phyloP scores from a whole-genome alignment of 2,113 vertebrate genomes.

The Oncorhynchus kisutch region DNA sequence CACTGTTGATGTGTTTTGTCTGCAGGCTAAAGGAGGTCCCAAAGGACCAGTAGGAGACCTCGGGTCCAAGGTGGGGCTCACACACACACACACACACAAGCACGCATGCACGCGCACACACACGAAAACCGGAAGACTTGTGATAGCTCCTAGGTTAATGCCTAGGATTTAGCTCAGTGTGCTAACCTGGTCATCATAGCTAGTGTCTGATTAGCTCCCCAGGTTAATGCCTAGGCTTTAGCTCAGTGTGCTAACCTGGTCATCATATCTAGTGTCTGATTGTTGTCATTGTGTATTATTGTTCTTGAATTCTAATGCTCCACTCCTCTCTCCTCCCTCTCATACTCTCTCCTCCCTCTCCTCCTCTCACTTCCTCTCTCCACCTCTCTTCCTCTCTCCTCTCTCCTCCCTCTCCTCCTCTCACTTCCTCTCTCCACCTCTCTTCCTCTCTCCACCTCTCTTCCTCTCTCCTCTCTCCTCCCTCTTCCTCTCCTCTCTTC shows the following conservation, averaged over 20 bases:
- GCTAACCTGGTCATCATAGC: too few species aligned
- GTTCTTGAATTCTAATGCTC: background rate
- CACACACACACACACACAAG: background rate
- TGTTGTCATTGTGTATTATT: background rate
- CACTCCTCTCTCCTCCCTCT: background rate
- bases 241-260: too few species aligned
- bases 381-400: constrained; percentile 49
- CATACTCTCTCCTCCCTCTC: constrained; percentile 47
- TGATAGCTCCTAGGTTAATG: too few species aligned
- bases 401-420: constrained; percentile 44
- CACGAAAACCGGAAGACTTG: too few species aligned
- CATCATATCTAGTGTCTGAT: background rate
- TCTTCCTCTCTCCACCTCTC: background rate
- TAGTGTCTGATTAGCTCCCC: too few species aligned
- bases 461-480: constrained; percentile 65
- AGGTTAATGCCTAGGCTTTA: too few species aligned
- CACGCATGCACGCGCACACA: too few species aligned
- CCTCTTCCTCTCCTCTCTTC: background rate
- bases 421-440: background rate
- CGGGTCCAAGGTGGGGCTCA: constrained; percentile 77
- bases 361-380: background rate
- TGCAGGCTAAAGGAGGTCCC: constrained; percentile 80
- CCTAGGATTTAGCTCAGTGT: too few species aligned
- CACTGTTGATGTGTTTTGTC: constrained; percentile 15
- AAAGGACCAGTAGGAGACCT: constrained; percentile 72